Conservation (phyloP, 2,888 invertebrate species). For the Lissonota sp. region DNA sequence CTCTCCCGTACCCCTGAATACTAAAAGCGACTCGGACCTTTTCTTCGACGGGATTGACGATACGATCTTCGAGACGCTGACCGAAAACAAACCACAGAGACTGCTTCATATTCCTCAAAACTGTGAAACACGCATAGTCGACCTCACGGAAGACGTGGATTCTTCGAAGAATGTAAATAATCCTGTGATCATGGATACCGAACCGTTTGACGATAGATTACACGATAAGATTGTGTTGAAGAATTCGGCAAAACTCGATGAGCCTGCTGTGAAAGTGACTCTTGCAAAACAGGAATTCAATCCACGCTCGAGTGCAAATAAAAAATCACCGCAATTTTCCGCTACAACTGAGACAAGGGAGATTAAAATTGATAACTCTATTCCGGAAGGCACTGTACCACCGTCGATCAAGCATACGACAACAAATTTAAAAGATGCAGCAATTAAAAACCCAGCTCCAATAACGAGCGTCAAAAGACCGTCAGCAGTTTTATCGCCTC, state of each 20-base stretch:
- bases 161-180: neutral
- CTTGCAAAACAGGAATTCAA: neutral
- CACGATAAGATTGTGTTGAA: too few relatives aligned
- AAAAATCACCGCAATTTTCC: neutral
- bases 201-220: too few relatives aligned
- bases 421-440: neutral
- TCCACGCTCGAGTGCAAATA: neutral
- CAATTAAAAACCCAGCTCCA: neutral
- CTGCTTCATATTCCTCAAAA: neutral
- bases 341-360: neutral
- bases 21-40: slow-evolving; percentile 52
- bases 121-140: neutral
- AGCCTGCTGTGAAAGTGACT: neutral
- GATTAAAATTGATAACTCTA: slow-evolving; percentile 5
- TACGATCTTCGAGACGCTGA: slow-evolving; percentile 35
- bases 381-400: neutral
- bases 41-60: slow-evolving; percentile 59
- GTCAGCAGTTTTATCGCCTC: slow-evolving; percentile 65
- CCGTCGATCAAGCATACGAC: neutral
- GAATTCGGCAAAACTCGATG: neutral
- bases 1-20: neutral
- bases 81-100: neutral
- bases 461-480: slow-evolving; percentile 55
- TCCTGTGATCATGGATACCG: neutral
- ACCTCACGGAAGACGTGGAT: neutral